phyloP scores from a whole-genome alignment of 2,797 vertebrate species.

The Ataeniobius toweri region DNA sequence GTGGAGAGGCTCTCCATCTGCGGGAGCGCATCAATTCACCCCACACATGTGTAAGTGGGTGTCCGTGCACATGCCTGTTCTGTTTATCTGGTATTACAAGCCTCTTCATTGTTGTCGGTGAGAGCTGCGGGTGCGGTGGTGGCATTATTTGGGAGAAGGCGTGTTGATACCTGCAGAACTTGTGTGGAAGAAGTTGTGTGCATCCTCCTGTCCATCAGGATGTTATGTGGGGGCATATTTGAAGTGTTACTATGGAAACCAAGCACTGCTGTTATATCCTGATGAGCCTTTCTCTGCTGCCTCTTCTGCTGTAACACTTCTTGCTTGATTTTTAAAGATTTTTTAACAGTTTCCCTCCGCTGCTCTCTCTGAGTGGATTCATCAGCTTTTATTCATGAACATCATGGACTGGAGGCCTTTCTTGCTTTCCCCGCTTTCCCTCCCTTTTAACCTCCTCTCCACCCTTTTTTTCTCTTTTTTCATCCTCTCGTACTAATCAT shows the following conservation, averaged over 20 bases:
- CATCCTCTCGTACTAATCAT: slow-evolving; percentile 60
- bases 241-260: slow-evolving; percentile 85
- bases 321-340: slow-evolving; percentile 40
- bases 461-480: slow-evolving; percentile 39
- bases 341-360: slow-evolving; percentile 28
- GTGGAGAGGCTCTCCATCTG: slow-evolving; percentile 44
- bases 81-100: slow-evolving; percentile 44
- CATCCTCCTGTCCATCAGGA: slow-evolving; percentile 69
- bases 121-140: slow-evolving; percentile 40
- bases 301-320: slow-evolving; percentile 52
- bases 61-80: slow-evolving; percentile 19
- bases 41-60: slow-evolving; percentile 4
- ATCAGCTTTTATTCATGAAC: slow-evolving; percentile 23
- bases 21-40: slow-evolving; percentile 40
- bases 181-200: slow-evolving; percentile 30
- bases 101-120: slow-evolving; percentile 40
- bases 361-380: slow-evolving; percentile 27
- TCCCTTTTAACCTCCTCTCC: slow-evolving; percentile 49
- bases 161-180: slow-evolving; percentile 35
- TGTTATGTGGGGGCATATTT: slow-evolving; percentile 76
- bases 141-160: slow-evolving; percentile 41
- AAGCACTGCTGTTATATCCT: slow-evolving; percentile 69
- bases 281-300: slow-evolving; percentile 54
- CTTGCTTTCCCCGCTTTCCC: slow-evolving; percentile 1
- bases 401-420: slow-evolving; percentile 13